A percentile compares a stretch with the other conserved stretches of the same genome.
Conservation (phyloP, 2,888 invertebrate genomes). For the Lasius platythorax region DNA sequence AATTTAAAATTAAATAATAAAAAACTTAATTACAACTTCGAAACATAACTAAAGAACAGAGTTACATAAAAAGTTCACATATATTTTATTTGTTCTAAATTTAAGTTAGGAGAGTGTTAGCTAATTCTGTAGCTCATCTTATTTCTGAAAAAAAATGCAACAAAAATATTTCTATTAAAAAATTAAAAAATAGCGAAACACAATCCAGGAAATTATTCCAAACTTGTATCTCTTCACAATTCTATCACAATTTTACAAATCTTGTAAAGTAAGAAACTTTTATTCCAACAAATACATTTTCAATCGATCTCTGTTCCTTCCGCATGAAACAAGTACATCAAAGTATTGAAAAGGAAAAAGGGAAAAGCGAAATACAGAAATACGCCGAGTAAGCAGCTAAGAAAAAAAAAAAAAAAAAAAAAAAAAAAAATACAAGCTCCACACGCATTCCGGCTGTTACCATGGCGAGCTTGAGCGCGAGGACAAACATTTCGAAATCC, state of each 20-base stretch:
- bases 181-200: background rate
- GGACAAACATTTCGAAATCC: conserved; percentile 61
- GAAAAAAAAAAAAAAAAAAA: too few species aligned
- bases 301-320: background rate
- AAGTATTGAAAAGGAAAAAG: background rate
- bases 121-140: background rate
- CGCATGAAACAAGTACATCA: background rate
- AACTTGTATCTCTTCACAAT: background rate
- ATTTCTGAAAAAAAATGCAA: too few species aligned
- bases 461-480: conserved; percentile 40
- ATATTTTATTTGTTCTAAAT: background rate
- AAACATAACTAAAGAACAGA: background rate
- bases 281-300: background rate
- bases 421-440: background rate
- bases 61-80: background rate
- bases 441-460: conserved; percentile 36
- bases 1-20: background rate
- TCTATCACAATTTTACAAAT: background rate
- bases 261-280: background rate
- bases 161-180: background rate
- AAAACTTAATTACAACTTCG: background rate
- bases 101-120: too few species aligned
- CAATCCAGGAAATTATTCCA: background rate
- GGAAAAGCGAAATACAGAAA: background rate
- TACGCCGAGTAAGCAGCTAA: background rate